These are phyloP conservation scores for Anoura caudifer DNA, from an alignment of 2,113 vertebrate species.

Conservation along the genomic window DNA sequence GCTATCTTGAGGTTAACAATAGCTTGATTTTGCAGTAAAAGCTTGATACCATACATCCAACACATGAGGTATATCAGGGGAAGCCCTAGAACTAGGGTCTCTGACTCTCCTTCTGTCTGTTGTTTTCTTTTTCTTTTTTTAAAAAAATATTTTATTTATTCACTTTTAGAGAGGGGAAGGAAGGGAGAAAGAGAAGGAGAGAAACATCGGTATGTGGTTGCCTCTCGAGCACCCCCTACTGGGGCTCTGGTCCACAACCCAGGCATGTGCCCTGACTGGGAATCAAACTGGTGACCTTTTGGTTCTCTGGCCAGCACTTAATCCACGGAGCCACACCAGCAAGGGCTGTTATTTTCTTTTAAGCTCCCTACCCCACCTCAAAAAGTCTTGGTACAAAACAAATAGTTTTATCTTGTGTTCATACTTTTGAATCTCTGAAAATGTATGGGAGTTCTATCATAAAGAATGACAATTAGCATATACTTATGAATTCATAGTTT, in stretches of 20 bases:
- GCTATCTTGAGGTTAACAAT: slow-evolving; percentile 56
- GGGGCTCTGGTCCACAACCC: too few species aligned
- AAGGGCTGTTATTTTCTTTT: neutral
- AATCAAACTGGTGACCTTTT: too few species aligned
- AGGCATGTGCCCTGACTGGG: too few species aligned
- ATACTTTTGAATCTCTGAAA: neutral
- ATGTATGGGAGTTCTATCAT: neutral
- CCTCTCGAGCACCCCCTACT: too few species aligned
- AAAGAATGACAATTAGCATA: neutral
- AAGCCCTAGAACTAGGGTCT: neutral
- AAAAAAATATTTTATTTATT: too few species aligned
- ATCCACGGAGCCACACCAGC: too few species aligned
- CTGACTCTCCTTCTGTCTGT: neutral
- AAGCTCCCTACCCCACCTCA: neutral
- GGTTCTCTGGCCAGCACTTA: too few species aligned
- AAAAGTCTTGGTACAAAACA: neutral
- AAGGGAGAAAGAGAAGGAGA: too few species aligned
- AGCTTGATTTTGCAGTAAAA: slow-evolving; percentile 24
- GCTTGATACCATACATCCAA: neutral
- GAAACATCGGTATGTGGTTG: too few species aligned
- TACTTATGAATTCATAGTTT: neutral
- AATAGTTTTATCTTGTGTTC: neutral
- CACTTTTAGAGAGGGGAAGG: too few species aligned
- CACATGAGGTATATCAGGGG: neutral
- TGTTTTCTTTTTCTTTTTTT: neutral